Percentiles rank a stretch among this genome's conserved stretches.
Evolutionary conservation across 2,797 vertebrate genomes (phyloP).

Genomic region (Vireo griseus): DNA sequence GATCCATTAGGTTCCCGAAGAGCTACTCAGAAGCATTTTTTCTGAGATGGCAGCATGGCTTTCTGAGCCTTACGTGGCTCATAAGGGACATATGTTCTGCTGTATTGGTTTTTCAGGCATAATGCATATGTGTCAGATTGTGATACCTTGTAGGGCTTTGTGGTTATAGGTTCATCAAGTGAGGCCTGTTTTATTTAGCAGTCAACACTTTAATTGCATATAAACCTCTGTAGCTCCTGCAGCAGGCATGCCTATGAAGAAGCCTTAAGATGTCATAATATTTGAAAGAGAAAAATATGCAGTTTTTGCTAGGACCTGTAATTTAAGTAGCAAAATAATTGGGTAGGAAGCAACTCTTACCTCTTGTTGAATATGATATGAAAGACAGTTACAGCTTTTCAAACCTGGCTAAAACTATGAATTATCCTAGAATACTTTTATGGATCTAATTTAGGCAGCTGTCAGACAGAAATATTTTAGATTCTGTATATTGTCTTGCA

Average conservation of each 20-base stretch:
- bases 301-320: slow-evolving; percentile 11
- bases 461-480: not conserved
- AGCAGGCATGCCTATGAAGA: not conserved
- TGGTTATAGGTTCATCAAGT: not conserved
- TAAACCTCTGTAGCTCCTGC: not conserved
- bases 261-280: slow-evolving; percentile 29
- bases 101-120: not conserved
- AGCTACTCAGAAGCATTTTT: not conserved
- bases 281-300: slow-evolving; percentile 2
- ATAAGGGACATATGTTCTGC: not conserved
- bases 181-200: not conserved
- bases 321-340: slow-evolving; percentile 46
- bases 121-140: not conserved
- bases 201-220: not conserved
- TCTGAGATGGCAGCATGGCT: not conserved
- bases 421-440: slow-evolving; percentile 21
- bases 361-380: slow-evolving; percentile 3
- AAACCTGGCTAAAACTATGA: slow-evolving; percentile 29
- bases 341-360: slow-evolving; percentile 8
- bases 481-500: not conserved
- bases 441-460: slow-evolving; percentile 28
- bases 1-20: not conserved
- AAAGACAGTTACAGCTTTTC: slow-evolving; percentile 47
- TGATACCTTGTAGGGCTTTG: not conserved
- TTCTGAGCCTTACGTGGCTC: not conserved